A percentile compares a stretch with the other conserved stretches of the same genome.
Conservation (phyloP, 1,140 invertebrate species). For the Drosophila subpulchrella region DNA sequence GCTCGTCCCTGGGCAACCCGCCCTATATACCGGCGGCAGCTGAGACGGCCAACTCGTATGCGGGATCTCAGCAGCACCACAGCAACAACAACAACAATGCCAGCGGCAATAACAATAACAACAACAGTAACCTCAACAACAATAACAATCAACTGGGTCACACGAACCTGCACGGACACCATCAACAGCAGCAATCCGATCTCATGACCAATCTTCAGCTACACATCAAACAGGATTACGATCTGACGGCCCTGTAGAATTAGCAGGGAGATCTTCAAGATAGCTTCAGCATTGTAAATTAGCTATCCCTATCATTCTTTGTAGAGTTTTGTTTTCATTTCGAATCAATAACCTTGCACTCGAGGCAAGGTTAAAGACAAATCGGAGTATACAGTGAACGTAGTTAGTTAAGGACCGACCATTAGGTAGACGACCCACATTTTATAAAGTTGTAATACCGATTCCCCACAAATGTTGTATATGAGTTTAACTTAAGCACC, state of each 20-base stretch:
- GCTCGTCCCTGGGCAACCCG: conserved; percentile 75
- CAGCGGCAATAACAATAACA: conserved; percentile 54
- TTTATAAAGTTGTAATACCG: conserved; percentile 12
- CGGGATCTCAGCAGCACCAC: conserved; percentile 69
- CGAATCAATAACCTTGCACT: conserved; percentile 25
- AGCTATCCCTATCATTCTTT: conserved; percentile 21
- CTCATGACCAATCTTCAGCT: conserved; percentile 78
- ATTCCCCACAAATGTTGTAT: conserved; percentile 46
- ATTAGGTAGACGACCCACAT: conserved; percentile 42
- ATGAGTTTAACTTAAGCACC: conserved; percentile 56
- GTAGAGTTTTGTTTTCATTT: conserved; percentile 31
- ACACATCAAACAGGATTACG: conserved; percentile 90
- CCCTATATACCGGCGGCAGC: conserved; percentile 73
- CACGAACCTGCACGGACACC: conserved; percentile 52
- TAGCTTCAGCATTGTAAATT: conserved; percentile 31
- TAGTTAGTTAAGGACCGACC: conserved; percentile 72
- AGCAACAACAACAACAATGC: conserved; percentile 42
- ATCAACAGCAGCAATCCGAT: conserved; percentile 78
- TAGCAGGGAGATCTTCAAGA: conserved; percentile 40
- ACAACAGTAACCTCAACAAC: conserved; percentile 62
- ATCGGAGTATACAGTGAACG: conserved; percentile 83
- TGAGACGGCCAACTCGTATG: conserved; percentile 58
- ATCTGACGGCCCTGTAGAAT: conserved; percentile 89
- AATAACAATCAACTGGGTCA: conserved; percentile 76
- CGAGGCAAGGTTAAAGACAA: conserved; percentile 37